Evolutionary conservation across 2,797 vertebrate species (phyloP).

Genomic region (Argyrosomus regius): DNA sequence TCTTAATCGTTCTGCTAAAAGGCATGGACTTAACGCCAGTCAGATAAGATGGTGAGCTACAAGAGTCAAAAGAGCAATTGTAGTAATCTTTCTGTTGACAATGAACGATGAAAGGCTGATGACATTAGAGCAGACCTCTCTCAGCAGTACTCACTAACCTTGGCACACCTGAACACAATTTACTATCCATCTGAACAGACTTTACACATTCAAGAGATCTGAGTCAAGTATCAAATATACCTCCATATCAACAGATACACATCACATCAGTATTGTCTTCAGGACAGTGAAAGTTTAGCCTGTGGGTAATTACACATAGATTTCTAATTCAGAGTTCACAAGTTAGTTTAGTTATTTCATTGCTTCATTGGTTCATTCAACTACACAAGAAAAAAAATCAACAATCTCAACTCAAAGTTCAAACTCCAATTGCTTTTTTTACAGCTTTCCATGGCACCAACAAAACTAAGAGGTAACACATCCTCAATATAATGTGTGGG

Average conservation of each 20-base stretch:
- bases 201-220: constrained; percentile 43
- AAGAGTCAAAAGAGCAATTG: constrained; percentile 60
- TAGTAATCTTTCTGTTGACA: constrained; percentile 59
- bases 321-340: neutral
- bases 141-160: constrained; percentile 62
- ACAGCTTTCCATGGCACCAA: neutral
- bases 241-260: neutral
- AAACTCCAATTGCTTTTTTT: neutral
- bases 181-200: constrained; percentile 17
- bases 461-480: neutral
- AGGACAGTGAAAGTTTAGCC: neutral
- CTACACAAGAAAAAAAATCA: no score
- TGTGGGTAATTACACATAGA: neutral
- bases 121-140: constrained; percentile 65
- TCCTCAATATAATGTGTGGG: neutral
- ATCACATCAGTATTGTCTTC: neutral
- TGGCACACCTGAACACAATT: constrained; percentile 70
- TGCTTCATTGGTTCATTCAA: neutral
- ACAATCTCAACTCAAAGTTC: constrained; percentile 4
- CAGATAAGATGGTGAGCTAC: constrained; percentile 51
- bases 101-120: constrained; percentile 63
- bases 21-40: constrained; percentile 32
- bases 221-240: neutral
- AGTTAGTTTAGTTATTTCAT: neutral
- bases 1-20: constrained; percentile 57